Conservation (phyloP, 2,113 vertebrate species). For the Sinocyclocheilus grahami region DNA sequence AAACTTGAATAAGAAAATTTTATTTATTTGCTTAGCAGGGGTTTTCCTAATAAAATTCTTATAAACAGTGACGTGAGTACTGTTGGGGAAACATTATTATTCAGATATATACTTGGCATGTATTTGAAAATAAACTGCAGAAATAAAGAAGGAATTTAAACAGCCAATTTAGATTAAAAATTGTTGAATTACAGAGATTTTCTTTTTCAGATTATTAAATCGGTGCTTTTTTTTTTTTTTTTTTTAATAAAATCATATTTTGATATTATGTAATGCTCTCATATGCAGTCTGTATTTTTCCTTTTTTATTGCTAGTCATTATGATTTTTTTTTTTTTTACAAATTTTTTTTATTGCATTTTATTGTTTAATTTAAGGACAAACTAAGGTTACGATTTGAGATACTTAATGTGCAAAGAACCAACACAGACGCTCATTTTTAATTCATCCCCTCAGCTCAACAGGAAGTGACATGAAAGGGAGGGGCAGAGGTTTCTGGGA, state of each 20-base stretch:
- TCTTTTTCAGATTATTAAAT: neutral
- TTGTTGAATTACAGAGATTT: neutral
- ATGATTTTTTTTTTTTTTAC: neutral
- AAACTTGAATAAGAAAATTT: too few species aligned
- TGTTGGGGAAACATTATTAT: neutral
- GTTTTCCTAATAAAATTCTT: neutral
- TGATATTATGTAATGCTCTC: neutral
- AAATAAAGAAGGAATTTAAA: neutral
- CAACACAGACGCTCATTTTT: slow-evolving; percentile 48
- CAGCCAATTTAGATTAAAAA: neutral
- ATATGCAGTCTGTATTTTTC: neutral
- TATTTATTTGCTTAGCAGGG: too few species aligned
- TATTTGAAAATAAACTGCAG: neutral
- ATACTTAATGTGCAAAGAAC: slow-evolving; percentile 32
- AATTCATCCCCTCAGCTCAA: slow-evolving; percentile 54
- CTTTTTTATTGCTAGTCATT: neutral
- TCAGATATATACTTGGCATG: neutral
- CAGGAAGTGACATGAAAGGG: slow-evolving; percentile 52
- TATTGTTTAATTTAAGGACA: slow-evolving; percentile 15
- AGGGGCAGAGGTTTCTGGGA: slow-evolving; percentile 42
- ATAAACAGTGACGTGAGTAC: neutral
- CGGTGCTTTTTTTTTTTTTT: neutral
- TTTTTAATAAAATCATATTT: neutral
- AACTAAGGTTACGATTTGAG: slow-evolving; percentile 24
- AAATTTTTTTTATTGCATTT: neutral